Percentiles rank a stretch among this genome's conserved stretches.
Conservation (phyloP, 2,113 vertebrate species). For the Spea multiplicata region DNA sequence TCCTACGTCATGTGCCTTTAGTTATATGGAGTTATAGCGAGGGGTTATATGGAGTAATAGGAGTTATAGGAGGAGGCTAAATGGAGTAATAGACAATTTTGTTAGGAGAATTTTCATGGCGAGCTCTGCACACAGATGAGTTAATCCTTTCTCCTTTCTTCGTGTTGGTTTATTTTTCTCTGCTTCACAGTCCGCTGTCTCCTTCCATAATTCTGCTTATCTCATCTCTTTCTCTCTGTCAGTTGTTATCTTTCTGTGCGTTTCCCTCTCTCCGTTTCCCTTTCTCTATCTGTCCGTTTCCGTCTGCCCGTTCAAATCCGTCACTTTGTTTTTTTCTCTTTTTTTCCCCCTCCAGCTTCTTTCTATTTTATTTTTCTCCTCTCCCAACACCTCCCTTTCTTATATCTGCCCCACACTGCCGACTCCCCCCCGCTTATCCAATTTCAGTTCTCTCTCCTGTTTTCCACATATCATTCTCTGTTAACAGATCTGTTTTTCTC, state of each 20-base stretch:
- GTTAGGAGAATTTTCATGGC: not conserved
- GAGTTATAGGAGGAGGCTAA: not conserved
- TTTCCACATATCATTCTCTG: not conserved
- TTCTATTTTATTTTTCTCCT: not conserved
- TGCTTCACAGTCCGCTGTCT: slow-evolving; percentile 34
- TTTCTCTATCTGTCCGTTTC: slow-evolving; percentile 35
- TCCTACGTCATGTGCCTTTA: too few relatives aligned
- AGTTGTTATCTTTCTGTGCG: slow-evolving; percentile 22
- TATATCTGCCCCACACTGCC: not conserved
- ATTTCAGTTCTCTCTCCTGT: not conserved
- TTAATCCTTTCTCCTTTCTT: not conserved
- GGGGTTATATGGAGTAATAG: not conserved
- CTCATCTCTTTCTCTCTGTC: slow-evolving; percentile 39
- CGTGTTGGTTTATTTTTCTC: slow-evolving; percentile 6
- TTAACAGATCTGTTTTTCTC: not conserved
- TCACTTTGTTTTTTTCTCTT: slow-evolving; percentile 4
- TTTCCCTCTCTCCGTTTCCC: slow-evolving; percentile 30
- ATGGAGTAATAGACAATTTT: not conserved
- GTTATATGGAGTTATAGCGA: too few relatives aligned
- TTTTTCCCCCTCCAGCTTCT: slow-evolving; percentile 5
- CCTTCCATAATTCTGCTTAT: slow-evolving; percentile 38
- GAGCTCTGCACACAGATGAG: not conserved
- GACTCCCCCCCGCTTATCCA: not conserved
- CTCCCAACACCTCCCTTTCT: not conserved
- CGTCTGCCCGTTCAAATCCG: slow-evolving; percentile 35